Percentiles rank a stretch among this genome's conserved stretches.
Evolutionary conservation across 2,797 vertebrate species (phyloP).

Genomic region (Artibeus lituratus): DNA sequence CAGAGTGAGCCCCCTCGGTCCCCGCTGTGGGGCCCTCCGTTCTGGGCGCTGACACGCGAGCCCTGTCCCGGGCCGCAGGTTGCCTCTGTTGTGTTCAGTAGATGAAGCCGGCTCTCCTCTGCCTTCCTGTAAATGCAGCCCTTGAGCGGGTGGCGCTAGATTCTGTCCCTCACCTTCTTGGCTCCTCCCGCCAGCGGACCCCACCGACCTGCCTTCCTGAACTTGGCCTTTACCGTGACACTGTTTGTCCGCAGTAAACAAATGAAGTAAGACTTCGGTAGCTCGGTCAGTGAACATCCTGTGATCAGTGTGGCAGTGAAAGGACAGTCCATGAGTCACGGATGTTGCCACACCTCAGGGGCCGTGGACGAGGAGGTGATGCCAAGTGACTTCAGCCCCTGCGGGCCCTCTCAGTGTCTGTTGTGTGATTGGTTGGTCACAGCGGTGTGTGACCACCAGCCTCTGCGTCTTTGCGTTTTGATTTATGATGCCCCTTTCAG

Average conservation of each 20-base stretch:
- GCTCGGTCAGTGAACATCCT: conserved; percentile 25
- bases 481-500: background rate
- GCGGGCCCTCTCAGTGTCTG: conserved; percentile 48
- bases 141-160: background rate
- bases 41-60: background rate
- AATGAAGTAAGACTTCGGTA: background rate
- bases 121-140: background rate
- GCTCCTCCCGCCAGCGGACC: background rate
- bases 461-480: background rate
- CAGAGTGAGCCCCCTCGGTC: fast-evolving
- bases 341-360: conserved; percentile 72
- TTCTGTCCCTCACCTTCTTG: background rate
- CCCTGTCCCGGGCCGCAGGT: background rate
- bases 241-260: conserved; percentile 31
- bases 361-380: background rate
- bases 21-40: background rate
- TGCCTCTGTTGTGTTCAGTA: background rate
- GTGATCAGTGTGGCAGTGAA: conserved; percentile 38
- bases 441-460: background rate
- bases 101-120: background rate
- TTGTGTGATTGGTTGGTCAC: conserved; percentile 35
- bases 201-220: background rate
- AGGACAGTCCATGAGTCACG: conserved; percentile 47
- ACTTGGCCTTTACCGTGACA: background rate
- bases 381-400: conserved; percentile 70